Percentiles rank a stretch among this genome's conserved stretches.
Evolutionary conservation across 2,797 vertebrate species (phyloP).

Genomic region (Nasua narica): DNA sequence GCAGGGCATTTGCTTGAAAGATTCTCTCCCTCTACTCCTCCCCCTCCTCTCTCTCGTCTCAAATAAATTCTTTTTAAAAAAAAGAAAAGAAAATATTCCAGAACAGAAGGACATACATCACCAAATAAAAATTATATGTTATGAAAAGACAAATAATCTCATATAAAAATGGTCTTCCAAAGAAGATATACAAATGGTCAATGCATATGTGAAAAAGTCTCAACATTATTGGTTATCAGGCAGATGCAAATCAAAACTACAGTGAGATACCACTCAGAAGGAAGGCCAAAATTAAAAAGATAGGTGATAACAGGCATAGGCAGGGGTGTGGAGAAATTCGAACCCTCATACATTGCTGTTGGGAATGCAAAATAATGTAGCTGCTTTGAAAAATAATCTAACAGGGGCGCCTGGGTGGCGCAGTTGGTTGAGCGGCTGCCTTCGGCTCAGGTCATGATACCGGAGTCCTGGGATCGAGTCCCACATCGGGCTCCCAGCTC

Average conservation of each 20-base stretch:
- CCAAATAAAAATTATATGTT: not conserved
- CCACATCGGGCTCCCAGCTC: too few relatives aligned
- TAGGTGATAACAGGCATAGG: not conserved
- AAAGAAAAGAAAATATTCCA: not conserved
- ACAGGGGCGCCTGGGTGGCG: too few relatives aligned
- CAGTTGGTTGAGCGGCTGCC: too few relatives aligned
- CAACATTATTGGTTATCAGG: not conserved
- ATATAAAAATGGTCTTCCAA: not conserved
- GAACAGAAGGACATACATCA: not conserved
- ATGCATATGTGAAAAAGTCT: not conserved
- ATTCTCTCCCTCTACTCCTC: not conserved
- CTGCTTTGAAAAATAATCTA: not conserved
- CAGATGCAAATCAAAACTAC: not conserved
- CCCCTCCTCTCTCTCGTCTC: not conserved
- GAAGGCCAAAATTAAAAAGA: not conserved
- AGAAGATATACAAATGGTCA: not conserved
- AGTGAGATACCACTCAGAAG: not conserved
- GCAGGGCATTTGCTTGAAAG: not conserved
- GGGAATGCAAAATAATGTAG: not conserved
- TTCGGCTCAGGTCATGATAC: too few relatives aligned
- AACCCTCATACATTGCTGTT: not conserved
- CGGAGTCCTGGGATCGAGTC: too few relatives aligned
- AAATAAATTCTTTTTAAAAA: not conserved
- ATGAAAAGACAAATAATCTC: not conserved
- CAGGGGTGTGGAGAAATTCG: not conserved